Percentiles rank a stretch among this genome's conserved stretches.
Conservation (phyloP, 2,113 vertebrate genomes). For the Limnothrissa miodon region DNA sequence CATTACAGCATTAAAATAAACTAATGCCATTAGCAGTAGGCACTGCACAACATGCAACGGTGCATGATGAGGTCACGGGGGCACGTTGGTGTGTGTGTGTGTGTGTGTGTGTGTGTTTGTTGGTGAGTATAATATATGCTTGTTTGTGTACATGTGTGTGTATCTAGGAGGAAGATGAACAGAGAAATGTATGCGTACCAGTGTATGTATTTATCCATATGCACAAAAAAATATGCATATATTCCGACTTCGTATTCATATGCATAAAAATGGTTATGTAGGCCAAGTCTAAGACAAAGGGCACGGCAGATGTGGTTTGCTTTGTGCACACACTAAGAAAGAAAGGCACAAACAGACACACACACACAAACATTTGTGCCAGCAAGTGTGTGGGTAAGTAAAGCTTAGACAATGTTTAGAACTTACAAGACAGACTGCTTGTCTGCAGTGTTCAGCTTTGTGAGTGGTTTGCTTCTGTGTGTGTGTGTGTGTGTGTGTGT, state of each 20-base stretch:
- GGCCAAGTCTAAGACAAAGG: background rate
- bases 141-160: background rate
- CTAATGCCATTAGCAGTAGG: background rate
- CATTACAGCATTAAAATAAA: background rate
- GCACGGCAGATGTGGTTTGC: background rate
- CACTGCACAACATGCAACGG: background rate
- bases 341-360: background rate
- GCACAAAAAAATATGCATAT: background rate
- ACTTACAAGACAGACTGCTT: background rate
- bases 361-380: background rate
- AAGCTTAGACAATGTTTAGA: no score
- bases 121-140: no score
- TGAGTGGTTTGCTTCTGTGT: background rate
- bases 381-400: background rate
- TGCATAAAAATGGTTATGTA: background rate
- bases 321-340: background rate
- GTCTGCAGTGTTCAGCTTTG: background rate
- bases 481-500: constrained; percentile 1
- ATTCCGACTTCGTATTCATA: no score
- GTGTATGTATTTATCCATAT: background rate
- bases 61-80: background rate
- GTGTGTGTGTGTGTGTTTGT: background rate
- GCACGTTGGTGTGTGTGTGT: background rate
- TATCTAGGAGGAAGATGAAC: background rate
- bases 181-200: background rate